Percentiles rank a stretch among this genome's conserved stretches.
Evolutionary conservation across 30 jellyfish, hydroid and myxozoan genomes (phyloP).

Genomic region (Chrysaora quinquecirrha): DNA sequence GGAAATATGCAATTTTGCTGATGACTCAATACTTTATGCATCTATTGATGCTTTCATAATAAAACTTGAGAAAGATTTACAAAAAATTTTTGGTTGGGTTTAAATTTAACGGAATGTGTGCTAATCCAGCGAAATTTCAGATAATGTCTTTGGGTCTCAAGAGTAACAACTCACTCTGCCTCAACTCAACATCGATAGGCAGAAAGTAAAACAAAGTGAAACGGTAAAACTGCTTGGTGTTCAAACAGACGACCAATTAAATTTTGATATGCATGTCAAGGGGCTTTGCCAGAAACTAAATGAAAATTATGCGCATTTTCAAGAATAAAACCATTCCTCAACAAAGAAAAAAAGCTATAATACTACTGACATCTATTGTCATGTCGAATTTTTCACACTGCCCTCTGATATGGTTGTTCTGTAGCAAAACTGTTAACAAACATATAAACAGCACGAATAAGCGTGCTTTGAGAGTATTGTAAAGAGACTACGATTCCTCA

Average conservation of each 20-base stretch:
- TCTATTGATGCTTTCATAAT: slow-evolving; percentile 14
- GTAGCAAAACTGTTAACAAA: too few species aligned
- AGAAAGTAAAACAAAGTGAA: not conserved
- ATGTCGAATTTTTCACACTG: too few species aligned
- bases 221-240: slow-evolving; percentile 22
- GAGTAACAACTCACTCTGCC: not conserved
- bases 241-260: slow-evolving; percentile 3
- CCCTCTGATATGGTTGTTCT: too few species aligned
- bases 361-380: too few species aligned
- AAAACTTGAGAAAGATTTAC: slow-evolving; percentile 19
- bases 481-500: too few species aligned
- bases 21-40: slow-evolving; percentile 18
- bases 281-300: slow-evolving; percentile 16
- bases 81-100: not conserved
- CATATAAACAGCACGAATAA: too few species aligned
- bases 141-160: slow-evolving; percentile 19
- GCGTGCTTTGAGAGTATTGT: too few species aligned
- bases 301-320: too few species aligned
- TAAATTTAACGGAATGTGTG: slow-evolving; percentile 30
- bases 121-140: slow-evolving; percentile 36
- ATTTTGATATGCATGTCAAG: slow-evolving; percentile 3
- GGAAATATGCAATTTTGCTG: slow-evolving; percentile 37
- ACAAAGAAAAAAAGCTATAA: too few species aligned
- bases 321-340: too few species aligned
- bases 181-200: slow-evolving; percentile 20